Evolutionary conservation across 2,888 invertebrate species (phyloP).

Genomic region (Oligia fasciuncula): DNA sequence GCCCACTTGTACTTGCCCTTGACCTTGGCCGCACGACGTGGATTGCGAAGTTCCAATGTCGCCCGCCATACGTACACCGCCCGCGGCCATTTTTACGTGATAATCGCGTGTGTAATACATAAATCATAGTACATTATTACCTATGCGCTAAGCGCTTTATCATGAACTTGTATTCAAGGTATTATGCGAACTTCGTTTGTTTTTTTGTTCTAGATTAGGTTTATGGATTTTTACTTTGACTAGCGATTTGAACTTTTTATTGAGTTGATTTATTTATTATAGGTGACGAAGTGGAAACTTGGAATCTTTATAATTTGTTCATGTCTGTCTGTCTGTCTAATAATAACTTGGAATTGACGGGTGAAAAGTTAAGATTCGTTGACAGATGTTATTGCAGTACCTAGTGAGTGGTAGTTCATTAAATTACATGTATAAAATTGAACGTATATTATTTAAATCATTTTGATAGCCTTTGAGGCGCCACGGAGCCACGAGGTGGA

Average conservation of each 20-base stretch:
- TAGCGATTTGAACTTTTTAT: neutral
- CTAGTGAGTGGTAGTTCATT: too few relatives aligned
- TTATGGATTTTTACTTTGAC: neutral
- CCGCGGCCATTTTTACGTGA: constrained; percentile 53
- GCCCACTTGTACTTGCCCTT: constrained; percentile 60
- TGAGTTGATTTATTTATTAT: neutral
- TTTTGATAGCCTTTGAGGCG: neutral
- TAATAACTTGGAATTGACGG: constrained; percentile 14
- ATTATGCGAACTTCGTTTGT: constrained; percentile 21
- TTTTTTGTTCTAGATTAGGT: constrained; percentile 19
- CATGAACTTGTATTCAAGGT: constrained; percentile 35
- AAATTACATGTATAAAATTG: too few relatives aligned
- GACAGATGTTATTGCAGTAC: constrained; percentile 6
- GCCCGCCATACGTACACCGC: constrained; percentile 35
- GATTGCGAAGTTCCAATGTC: constrained; percentile 67
- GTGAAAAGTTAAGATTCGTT: constrained; percentile 18
- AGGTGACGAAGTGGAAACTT: neutral
- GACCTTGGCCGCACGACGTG: constrained; percentile 55
- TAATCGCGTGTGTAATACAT: constrained; percentile 58
- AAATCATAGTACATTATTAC: constrained; percentile 41
- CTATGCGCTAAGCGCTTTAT: constrained; percentile 44
- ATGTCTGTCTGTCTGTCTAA: constrained; percentile 12
- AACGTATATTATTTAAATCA: neutral
- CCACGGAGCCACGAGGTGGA: too few relatives aligned
- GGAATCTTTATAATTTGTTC: constrained; percentile 12